A percentile compares a stretch with the other conserved stretches of the same genome.
Evolutionary conservation across 2,888 invertebrate species (phyloP).

Genomic region (Stenolophus ochropezus): DNA sequence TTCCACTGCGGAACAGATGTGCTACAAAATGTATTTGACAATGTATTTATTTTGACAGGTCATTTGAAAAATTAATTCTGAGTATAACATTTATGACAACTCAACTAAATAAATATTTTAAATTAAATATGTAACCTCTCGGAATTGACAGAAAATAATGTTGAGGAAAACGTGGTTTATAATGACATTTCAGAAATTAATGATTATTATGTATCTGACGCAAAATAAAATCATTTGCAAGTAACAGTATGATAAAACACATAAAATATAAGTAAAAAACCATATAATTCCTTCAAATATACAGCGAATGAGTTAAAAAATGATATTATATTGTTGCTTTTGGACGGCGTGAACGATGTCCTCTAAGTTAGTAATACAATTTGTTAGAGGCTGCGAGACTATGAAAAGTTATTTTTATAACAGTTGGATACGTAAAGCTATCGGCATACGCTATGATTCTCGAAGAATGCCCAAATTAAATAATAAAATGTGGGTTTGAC

Average conservation of each 20-base stretch:
- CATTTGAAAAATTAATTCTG: slow-evolving; percentile 40
- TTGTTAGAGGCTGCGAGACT: background rate
- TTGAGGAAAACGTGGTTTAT: slow-evolving; percentile 12
- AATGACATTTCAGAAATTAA: slow-evolving; percentile 19
- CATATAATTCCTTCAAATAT: background rate
- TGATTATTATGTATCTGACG: background rate
- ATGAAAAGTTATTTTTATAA: slow-evolving; percentile 53
- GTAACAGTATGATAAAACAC: background rate
- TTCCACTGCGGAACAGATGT: background rate
- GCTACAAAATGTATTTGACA: slow-evolving; percentile 22
- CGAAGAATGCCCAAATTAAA: slow-evolving; percentile 54
- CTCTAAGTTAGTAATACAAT: slow-evolving; percentile 7
- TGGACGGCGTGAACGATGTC: slow-evolving; percentile 21
- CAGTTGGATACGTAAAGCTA: slow-evolving; percentile 48
- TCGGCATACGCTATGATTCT: slow-evolving; percentile 13
- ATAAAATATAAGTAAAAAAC: background rate
- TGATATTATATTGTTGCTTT: slow-evolving; percentile 13
- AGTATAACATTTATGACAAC: background rate
- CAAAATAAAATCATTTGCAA: background rate
- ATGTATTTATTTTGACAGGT: slow-evolving; percentile 55
- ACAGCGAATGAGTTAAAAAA: background rate
- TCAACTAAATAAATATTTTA: background rate
- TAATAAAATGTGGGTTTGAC: slow-evolving; percentile 60
- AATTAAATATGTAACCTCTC: background rate
- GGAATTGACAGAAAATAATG: background rate